Conservation (phyloP, 2,888 invertebrate species). For the Rhorus exstirpatorius region DNA sequence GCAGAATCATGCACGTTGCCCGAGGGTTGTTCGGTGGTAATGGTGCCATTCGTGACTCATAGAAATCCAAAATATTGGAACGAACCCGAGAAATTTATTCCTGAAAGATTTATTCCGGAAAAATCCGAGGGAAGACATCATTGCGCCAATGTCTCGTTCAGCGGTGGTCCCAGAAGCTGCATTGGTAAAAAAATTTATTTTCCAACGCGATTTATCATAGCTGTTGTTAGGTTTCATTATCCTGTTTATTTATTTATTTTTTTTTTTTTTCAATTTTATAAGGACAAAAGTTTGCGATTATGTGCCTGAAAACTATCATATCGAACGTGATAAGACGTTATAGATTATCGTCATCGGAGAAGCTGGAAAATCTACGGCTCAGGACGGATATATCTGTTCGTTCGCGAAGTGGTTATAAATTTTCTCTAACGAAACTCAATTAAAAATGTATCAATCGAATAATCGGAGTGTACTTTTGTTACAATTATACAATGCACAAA, state of each 20-base stretch:
- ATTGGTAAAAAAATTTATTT: conserved; percentile 64
- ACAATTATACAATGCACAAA: too few relatives aligned
- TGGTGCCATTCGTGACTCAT: conserved; percentile 72
- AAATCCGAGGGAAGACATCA: conserved; percentile 72
- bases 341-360: conserved; percentile 56
- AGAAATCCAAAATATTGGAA: conserved; percentile 74
- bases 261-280: conserved; percentile 1
- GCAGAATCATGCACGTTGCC: conserved; percentile 73
- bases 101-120: conserved; percentile 75
- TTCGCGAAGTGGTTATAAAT: conserved; percentile 70
- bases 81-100: conserved; percentile 74
- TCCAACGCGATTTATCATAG: background rate
- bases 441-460: background rate
- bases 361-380: conserved; percentile 64
- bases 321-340: conserved; percentile 73
- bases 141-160: conserved; percentile 73
- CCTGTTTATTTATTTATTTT: background rate
- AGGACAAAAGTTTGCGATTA: conserved; percentile 76
- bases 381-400: conserved; percentile 73
- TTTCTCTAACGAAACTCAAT: conserved; percentile 66
- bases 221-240: background rate
- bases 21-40: conserved; percentile 71
- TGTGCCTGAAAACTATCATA: conserved; percentile 73
- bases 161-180: conserved; percentile 71
- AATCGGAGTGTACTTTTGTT: too few relatives aligned